Base-by-base conservation (phyloP, 2,797 vertebrate genomes). In the Gymnoscopelus braueri region DNA sequence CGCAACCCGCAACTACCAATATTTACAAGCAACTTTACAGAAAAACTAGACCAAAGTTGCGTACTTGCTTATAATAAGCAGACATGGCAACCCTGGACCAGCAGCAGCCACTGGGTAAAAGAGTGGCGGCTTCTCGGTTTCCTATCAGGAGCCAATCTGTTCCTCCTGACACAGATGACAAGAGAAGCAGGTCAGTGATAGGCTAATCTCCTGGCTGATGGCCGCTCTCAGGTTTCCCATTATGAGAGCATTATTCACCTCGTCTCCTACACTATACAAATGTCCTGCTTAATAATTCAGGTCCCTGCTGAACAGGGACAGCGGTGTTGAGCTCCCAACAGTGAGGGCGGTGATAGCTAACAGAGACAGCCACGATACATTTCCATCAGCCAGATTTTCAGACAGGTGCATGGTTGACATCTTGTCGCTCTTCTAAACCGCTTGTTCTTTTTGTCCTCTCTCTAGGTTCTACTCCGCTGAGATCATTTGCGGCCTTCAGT, bases 391-490 rank as follows among this genome's bases (percentile, higher is more conserved):
- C 56, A 2, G 47, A 26, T 63, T 63, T 66, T 32, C 29, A 74
- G 62, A 64, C 61, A 24, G 69, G 11, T 50, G 0, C 50, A 35
- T 81, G 61, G 86, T 72, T 29, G 26, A 29, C 26, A 29, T 29
- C 26, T 3, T 29, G 26, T 29, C 26, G 26, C 56, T 53, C 59
- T 75, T n/a, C n/a, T 55, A 60, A 51, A 62, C 19, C 57, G 51
- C 69, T 58, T 59, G 35, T 8, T 51, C 26, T 72, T 55, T 77
- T 74, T 74, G 74, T 85, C 64, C 57, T 54, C 23, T 19, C 64
- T 44, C 12, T 89, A 99, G 98, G 92, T 99, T 98, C 90, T 99
- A 99, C 35, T 95, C 93, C n/a, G 95, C 98, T 39, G 98, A 99
- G 92, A 99, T 99, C 67, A 79, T 97, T 57, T 97, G 96, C 82